These are phyloP conservation scores for Synergus japonicus DNA, from an alignment of 2,888 invertebrate species.

Conservation along the genomic window DNA sequence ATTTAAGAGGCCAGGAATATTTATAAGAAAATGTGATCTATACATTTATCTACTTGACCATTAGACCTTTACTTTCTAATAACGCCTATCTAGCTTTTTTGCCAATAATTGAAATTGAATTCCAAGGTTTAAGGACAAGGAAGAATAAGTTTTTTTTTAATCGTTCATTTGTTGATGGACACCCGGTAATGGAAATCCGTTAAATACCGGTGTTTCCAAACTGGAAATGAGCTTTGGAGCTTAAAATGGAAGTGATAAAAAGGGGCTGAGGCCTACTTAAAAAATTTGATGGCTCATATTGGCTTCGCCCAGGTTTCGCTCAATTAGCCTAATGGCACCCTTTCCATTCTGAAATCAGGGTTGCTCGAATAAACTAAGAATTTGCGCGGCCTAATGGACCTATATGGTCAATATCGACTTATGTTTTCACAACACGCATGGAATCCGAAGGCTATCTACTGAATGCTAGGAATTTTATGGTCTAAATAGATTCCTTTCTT, in stretches of 20 bases:
- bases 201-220: conserved; percentile 15
- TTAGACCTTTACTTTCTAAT: conserved; percentile 8
- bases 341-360: conserved; percentile 12
- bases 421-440: conserved; percentile 47
- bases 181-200: neutral
- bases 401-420: conserved; percentile 33
- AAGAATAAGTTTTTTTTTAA: neutral
- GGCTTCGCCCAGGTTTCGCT: conserved; percentile 39
- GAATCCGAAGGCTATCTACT: conserved; percentile 56
- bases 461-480: conserved; percentile 59
- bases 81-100: no score
- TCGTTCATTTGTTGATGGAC: neutral
- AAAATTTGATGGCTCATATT: conserved; percentile 37
- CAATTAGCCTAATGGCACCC: conserved; percentile 35
- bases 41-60: neutral
- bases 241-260: neutral
- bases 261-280: neutral
- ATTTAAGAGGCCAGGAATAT: conserved; percentile 25
- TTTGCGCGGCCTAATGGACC: conserved; percentile 5
- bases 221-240: conserved; percentile 1
- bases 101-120: neutral
- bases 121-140: neutral
- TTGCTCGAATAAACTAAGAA: conserved; percentile 16
- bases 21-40: conserved; percentile 28
- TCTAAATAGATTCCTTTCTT: conserved; percentile 29